phyloP scores from a whole-genome alignment of 53 echinoderm and acorn worm genomes.

The Holothuria leucospilota region DNA sequence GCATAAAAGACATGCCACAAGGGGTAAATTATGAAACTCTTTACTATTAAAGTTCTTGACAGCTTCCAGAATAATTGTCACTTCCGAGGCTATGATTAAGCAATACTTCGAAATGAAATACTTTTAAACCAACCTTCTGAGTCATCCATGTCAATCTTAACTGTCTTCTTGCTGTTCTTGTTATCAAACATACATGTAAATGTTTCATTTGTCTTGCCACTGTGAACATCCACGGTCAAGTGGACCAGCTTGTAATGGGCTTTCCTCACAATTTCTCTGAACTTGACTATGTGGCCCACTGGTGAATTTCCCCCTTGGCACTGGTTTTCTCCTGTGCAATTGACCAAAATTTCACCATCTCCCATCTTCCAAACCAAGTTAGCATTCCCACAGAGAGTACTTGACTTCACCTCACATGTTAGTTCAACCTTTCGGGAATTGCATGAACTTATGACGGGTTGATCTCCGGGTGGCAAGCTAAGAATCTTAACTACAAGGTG shows the following conservation, averaged over 20 bases:
- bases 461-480: background rate
- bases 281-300: constrained; percentile 2
- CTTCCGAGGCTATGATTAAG: too few species aligned
- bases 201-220: background rate
- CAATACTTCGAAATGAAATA: too few species aligned
- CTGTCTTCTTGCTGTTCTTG: background rate
- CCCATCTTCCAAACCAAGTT: background rate
- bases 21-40: too few species aligned
- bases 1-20: too few species aligned
- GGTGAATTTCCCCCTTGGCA: background rate
- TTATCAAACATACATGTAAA: constrained; percentile 15
- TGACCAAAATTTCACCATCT: background rate
- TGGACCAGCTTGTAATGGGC: constrained; percentile 30
- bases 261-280: constrained; percentile 7
- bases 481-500: constrained; percentile 11
- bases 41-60: too few species aligned
- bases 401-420: constrained; percentile 17
- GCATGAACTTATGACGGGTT: background rate
- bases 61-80: too few species aligned
- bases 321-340: background rate
- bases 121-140: too few species aligned
- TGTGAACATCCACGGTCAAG: background rate
- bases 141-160: too few species aligned
- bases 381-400: constrained; percentile 1
- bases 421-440: constrained; percentile 18